phyloP scores from a whole-genome alignment of 2,113 vertebrate species.

The Macaca nemestrina region DNA sequence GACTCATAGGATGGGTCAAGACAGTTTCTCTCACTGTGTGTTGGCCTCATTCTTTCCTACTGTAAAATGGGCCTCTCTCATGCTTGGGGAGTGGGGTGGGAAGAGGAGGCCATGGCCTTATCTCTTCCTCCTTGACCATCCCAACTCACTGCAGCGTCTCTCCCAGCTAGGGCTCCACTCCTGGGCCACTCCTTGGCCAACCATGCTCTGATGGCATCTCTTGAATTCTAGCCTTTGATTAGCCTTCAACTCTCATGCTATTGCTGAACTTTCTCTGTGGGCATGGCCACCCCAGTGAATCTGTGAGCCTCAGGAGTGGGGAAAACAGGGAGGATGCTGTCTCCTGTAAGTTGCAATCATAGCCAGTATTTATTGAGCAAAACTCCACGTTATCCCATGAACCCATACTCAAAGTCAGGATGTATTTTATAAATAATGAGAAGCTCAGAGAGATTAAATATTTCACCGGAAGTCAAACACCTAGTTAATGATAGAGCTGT shows the following conservation, averaged over 20 bases:
- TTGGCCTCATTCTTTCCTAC: background rate
- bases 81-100: background rate
- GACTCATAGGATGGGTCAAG: background rate
- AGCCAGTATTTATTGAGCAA: background rate
- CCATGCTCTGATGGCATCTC: background rate
- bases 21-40: background rate
- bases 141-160: background rate
- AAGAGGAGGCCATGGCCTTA: background rate
- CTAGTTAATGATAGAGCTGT: background rate
- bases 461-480: background rate
- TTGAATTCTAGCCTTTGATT: background rate
- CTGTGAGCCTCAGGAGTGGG: background rate
- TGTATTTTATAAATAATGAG: background rate
- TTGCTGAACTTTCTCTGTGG: background rate
- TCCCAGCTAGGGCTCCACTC: background rate
- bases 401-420: background rate
- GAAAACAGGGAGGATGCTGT: background rate
- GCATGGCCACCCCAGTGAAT: background rate
- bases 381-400: background rate
- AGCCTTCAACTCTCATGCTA: background rate
- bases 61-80: background rate
- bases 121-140: background rate
- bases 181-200: background rate
- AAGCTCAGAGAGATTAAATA: background rate
- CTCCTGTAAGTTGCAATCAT: background rate